Percentiles rank a stretch among this genome's conserved stretches.
Conservation (phyloP, 2,113 vertebrate genomes). For the Rhynchopsitta pachyrhyncha region DNA sequence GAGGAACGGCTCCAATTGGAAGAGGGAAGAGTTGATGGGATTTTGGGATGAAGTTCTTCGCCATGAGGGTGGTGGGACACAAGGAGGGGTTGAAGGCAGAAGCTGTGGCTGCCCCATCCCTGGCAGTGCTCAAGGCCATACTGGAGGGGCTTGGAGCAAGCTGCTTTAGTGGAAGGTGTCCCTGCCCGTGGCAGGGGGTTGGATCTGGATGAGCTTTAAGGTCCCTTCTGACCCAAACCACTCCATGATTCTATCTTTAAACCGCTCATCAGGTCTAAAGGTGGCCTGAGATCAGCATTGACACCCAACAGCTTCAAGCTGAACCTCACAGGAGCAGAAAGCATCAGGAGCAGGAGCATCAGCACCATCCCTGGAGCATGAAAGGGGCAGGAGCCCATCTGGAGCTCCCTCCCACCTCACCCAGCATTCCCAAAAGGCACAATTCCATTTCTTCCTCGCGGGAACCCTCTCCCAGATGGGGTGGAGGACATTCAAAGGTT, state of each 20-base stretch:
- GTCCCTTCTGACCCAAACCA: background rate
- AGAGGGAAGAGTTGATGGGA: no score
- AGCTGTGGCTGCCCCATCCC: background rate
- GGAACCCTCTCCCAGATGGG: background rate
- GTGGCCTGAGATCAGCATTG: background rate
- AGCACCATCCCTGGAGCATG: rapidly evolving
- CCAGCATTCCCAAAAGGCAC: background rate
- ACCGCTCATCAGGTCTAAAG: background rate
- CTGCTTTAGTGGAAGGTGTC: background rate
- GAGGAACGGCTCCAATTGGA: no score
- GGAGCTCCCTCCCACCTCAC: background rate
- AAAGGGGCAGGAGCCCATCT: background rate
- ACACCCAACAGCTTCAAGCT: background rate
- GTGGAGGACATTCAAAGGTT: background rate
- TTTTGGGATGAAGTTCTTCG: no score
- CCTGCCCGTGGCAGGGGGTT: rapidly evolving
- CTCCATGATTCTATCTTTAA: background rate
- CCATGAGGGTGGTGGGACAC: no score
- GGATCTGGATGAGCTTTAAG: background rate
- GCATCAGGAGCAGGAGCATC: background rate
- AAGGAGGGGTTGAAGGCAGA: no score
- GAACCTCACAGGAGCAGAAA: background rate
- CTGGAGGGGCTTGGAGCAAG: background rate
- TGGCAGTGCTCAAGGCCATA: background rate
- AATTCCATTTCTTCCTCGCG: background rate